phyloP scores from a whole-genome alignment of 2,113 vertebrate genomes.

The Bostrychus sinensis region DNA sequence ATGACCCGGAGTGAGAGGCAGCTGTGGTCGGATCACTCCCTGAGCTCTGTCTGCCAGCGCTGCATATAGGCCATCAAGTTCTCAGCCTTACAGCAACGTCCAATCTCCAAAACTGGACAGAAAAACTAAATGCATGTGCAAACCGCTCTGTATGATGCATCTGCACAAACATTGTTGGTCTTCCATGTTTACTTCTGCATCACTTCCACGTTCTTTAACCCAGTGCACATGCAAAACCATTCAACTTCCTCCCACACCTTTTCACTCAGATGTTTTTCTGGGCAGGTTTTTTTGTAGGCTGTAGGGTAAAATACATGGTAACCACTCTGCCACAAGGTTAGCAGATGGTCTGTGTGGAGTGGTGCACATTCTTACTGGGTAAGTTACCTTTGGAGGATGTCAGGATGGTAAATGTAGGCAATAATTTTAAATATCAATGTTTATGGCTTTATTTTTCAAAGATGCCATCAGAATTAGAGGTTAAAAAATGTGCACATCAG shows the following conservation, averaged over 20 bases:
- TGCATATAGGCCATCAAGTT: neutral
- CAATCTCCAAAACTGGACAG: neutral
- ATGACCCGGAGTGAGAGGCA: neutral
- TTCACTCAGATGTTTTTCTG: neutral
- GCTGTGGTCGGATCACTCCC: neutral
- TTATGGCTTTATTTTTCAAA: no score
- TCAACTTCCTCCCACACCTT: neutral
- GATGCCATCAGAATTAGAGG: no score
- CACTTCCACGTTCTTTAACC: neutral
- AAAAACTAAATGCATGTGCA: neutral
- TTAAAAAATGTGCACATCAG: no score
- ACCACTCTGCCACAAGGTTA: no score
- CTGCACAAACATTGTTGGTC: neutral
- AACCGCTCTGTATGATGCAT: neutral
- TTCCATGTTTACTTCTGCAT: neutral
- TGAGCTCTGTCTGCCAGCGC: neutral
- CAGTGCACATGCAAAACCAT: neutral
- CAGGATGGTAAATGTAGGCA: no score
- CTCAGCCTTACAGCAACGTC: neutral
- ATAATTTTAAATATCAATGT: no score
- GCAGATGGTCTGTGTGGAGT: no score
- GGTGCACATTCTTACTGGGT: no score
- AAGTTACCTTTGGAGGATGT: no score
- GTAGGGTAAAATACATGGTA: no score
- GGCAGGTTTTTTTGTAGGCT: no score